Conservation (phyloP, 2,797 vertebrate genomes). For the Sebastes itinus region DNA sequence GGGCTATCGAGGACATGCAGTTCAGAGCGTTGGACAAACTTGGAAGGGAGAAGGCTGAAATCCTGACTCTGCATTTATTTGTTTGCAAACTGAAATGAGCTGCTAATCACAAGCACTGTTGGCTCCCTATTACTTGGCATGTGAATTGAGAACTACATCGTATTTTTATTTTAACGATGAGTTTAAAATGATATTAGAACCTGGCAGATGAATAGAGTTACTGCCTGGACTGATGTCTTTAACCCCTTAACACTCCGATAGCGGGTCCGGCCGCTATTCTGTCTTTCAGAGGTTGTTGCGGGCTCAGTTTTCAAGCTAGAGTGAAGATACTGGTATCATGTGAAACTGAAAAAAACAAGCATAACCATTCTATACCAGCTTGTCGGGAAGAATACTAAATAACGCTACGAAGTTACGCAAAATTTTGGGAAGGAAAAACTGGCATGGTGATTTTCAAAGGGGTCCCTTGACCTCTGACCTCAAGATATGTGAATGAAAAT, state of each 20-base stretch:
- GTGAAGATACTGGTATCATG: too few relatives aligned
- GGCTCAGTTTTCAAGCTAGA: too few relatives aligned
- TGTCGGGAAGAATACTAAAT: too few relatives aligned
- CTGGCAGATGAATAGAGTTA: conserved; percentile 5
- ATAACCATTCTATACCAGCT: too few relatives aligned
- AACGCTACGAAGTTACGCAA: too few relatives aligned
- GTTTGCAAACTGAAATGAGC: conserved; percentile 41
- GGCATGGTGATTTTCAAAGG: too few relatives aligned
- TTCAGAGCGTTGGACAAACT: conserved; percentile 2
- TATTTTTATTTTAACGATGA: conserved; percentile 27
- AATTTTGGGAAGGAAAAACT: too few relatives aligned
- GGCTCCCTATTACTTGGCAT: conserved; percentile 3
- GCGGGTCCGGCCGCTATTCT: too few relatives aligned
- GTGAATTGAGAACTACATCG: neutral
- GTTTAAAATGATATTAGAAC: conserved; percentile 26
- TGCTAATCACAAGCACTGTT: conserved; percentile 33
- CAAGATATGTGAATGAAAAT: too few relatives aligned
- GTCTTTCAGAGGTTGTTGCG: too few relatives aligned
- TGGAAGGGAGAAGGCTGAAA: neutral
- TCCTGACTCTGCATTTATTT: conserved; percentile 51
- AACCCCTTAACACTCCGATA: neutral
- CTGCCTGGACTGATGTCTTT: neutral
- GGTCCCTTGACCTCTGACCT: too few relatives aligned
- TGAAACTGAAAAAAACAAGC: too few relatives aligned
- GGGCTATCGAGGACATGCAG: conserved; percentile 13